Percentiles rank a stretch among this genome's conserved stretches.
Conservation (phyloP, 2,888 invertebrate genomes). For the Apodemia duryi region DNA sequence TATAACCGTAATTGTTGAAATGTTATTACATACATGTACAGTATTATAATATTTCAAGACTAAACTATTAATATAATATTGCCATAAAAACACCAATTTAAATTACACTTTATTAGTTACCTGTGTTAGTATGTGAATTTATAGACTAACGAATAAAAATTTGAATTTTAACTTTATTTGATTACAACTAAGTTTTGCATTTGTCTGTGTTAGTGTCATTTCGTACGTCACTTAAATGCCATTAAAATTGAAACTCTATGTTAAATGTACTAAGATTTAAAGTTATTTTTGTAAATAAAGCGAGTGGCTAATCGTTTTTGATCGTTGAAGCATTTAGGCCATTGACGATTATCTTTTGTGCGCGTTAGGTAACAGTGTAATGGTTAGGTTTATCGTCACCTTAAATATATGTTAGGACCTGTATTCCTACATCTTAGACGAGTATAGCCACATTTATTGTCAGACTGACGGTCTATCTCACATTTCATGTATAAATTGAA, state of each 20-base stretch:
- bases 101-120: background rate
- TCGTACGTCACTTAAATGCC: background rate
- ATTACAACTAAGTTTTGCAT: no score
- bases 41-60: no score
- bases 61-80: no score
- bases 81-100: background rate
- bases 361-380: constrained; percentile 33
- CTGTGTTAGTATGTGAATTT: background rate
- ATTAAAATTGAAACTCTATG: background rate
- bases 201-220: no score
- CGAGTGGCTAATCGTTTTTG: constrained; percentile 7
- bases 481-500: background rate
- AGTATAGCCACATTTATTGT: background rate
- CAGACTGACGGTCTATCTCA: background rate
- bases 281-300: background rate
- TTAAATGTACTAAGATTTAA: background rate
- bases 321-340: constrained; percentile 33
- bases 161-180: no score
- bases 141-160: background rate
- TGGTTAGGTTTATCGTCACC: constrained; percentile 30
- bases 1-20: no score
- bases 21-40: no score
- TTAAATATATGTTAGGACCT: background rate
- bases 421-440: constrained; percentile 8
- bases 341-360: constrained; percentile 37